Percentiles rank a stretch among this genome's conserved stretches.
Evolutionary conservation across 2,888 invertebrate genomes (phyloP).

Genomic region (Megastigmus dorsalis): DNA sequence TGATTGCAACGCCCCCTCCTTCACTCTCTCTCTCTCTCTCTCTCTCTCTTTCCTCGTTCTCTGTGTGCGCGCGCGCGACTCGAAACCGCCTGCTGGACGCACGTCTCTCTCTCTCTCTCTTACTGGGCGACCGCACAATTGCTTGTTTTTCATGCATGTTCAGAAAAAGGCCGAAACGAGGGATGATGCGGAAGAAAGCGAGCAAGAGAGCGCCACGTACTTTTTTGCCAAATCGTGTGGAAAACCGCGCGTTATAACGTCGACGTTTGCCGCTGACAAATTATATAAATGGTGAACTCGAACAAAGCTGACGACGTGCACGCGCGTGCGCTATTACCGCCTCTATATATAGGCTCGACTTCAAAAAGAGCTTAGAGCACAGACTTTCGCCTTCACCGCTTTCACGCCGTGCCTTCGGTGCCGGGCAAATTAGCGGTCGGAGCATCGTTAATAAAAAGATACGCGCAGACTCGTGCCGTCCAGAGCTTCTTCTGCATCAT

Average conservation of each 20-base stretch:
- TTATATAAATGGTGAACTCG: slow-evolving; percentile 68
- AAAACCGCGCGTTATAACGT: slow-evolving; percentile 65
- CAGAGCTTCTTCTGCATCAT: not conserved
- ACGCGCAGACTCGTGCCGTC: not conserved
- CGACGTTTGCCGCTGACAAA: slow-evolving; percentile 72
- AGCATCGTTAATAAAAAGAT: slow-evolving; percentile 35
- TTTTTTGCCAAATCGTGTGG: slow-evolving; percentile 73
- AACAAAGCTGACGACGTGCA: slow-evolving; percentile 40
- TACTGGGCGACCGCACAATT: slow-evolving; percentile 38
- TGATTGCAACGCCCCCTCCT: slow-evolving; percentile 64
- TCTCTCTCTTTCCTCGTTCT: slow-evolving; percentile 56
- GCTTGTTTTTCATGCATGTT: slow-evolving; percentile 33
- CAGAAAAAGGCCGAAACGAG: slow-evolving; percentile 25
- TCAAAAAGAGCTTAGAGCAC: slow-evolving; percentile 20
- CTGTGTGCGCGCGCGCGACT: slow-evolving; percentile 49
- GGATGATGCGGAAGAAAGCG: slow-evolving; percentile 53
- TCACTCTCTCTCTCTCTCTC: slow-evolving; percentile 52
- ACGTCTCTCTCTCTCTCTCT: slow-evolving; percentile 30
- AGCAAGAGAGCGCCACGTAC: slow-evolving; percentile 56
- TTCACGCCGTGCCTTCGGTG: not conserved
- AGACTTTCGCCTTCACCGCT: not conserved
- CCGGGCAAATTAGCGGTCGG: not conserved
- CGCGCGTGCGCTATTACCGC: not conserved
- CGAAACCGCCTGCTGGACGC: slow-evolving; percentile 56
- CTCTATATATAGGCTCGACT: slow-evolving; percentile 14